A percentile compares a stretch with the other conserved stretches of the same genome.
phyloP scores from a whole-genome alignment of 2,113 vertebrate species.

The Cyanistes caeruleus region DNA sequence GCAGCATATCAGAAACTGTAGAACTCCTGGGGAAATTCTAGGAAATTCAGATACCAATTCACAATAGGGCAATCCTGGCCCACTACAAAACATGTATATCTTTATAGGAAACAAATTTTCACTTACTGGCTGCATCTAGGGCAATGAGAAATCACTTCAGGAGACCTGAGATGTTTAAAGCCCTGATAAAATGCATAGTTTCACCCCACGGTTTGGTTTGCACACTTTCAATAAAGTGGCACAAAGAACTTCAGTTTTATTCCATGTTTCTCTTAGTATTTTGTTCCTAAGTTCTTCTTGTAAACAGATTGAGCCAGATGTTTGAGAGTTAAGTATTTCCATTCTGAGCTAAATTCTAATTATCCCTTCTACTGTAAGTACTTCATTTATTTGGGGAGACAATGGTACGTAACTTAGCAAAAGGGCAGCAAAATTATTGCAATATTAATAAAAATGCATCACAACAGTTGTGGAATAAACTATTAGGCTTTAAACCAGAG shows the following conservation, averaged over 20 bases:
- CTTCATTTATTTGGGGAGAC: conserved; percentile 57
- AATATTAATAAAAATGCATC: conserved; percentile 75
- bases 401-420: conserved; percentile 54
- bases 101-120: background rate
- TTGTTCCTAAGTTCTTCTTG: background rate
- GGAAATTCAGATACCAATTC: background rate
- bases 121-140: background rate
- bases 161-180: background rate
- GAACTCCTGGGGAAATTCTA: background rate
- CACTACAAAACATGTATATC: background rate
- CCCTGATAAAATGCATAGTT: background rate
- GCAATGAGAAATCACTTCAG: background rate
- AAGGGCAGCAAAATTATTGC: conserved; percentile 62
- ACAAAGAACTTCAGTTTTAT: background rate
- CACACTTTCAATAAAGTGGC: background rate
- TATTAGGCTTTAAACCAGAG: conserved; percentile 72
- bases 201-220: background rate
- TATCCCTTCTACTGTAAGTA: conserved; percentile 41
- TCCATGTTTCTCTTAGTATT: background rate
- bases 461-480: conserved; percentile 65
- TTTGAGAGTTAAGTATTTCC: conserved; percentile 29
- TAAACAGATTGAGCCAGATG: background rate
- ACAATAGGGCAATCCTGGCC: background rate
- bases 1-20: background rate
- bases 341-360: conserved; percentile 28